Evolutionary conservation across 2,797 vertebrate species (phyloP).

Genomic region (Oryzias sinensis): DNA sequence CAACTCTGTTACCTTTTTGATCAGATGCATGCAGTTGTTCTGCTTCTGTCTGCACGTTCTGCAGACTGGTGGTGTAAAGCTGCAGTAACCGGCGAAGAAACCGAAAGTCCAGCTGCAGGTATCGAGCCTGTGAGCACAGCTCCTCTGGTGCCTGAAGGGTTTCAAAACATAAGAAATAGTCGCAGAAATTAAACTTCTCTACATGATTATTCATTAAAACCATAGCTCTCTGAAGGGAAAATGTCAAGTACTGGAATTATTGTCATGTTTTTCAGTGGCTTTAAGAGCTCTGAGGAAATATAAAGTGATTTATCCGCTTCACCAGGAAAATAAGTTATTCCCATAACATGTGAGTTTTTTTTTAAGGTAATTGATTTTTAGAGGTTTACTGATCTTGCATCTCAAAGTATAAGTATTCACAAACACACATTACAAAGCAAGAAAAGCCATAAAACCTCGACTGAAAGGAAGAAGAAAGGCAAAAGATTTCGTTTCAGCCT

Average conservation of each 20-base stretch:
- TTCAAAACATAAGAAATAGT: background rate
- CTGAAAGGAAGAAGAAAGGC: background rate
- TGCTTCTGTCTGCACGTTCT: slow-evolving; percentile 57
- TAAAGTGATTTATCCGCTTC: too few species aligned
- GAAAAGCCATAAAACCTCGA: background rate
- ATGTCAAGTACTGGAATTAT: too few species aligned
- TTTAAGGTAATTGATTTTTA: too few species aligned
- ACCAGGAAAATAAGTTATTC: too few species aligned
- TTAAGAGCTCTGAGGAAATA: too few species aligned
- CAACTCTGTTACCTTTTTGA: slow-evolving; percentile 67
- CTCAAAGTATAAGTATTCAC: too few species aligned
- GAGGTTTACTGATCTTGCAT: too few species aligned
- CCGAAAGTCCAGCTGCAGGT: slow-evolving; percentile 69
- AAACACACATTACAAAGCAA: background rate
- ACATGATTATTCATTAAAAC: too few species aligned
- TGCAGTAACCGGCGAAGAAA: slow-evolving; percentile 67
- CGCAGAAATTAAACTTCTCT: background rate
- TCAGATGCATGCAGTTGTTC: slow-evolving; percentile 62
- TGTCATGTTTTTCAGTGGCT: too few species aligned
- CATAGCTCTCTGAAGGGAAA: too few species aligned
- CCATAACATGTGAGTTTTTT: too few species aligned
- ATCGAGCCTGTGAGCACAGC: slow-evolving; percentile 59
- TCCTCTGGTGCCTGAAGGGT: slow-evolving; percentile 77
- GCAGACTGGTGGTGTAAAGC: slow-evolving; percentile 57
- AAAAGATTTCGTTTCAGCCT: background rate